Evolutionary conservation across 1,140 invertebrate genomes (phyloP).

Genomic region (Bactericera cockerelli): DNA sequence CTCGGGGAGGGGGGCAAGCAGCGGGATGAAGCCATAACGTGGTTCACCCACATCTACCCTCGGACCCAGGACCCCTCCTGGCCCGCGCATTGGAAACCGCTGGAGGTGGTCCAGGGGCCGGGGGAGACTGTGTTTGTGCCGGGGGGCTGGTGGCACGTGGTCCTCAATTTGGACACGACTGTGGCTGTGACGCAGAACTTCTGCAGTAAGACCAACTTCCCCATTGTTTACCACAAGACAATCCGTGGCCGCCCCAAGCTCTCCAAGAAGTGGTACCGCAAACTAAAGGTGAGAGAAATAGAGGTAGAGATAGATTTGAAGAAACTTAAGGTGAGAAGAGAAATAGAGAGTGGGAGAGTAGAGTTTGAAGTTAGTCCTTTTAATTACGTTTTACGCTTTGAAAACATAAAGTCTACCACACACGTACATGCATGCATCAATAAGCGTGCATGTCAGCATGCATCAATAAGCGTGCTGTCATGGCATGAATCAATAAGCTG

Average conservation of each 20-base stretch:
- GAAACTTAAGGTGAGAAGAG: too few species aligned
- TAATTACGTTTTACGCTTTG: conserved; percentile 7
- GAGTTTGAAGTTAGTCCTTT: too few species aligned
- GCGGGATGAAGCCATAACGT: conserved; percentile 93
- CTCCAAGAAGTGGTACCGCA: conserved; percentile 66
- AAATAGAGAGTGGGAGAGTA: too few species aligned
- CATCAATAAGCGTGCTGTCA: too few species aligned
- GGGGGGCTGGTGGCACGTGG: conserved; percentile 97
- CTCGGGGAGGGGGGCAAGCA: conserved; percentile 83
- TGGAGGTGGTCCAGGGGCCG: conserved; percentile 92
- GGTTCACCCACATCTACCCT: conserved; percentile 96
- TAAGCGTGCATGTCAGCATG: too few species aligned
- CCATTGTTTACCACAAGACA: conserved; percentile 96
- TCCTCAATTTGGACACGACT: conserved; percentile 88
- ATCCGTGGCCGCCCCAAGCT: conserved; percentile 87
- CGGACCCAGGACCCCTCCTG: conserved; percentile 73
- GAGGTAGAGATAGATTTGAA: too few species aligned
- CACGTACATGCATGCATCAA: too few species aligned
- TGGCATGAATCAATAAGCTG: too few species aligned
- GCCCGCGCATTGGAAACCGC: conserved; percentile 80
- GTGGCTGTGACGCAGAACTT: conserved; percentile 98
- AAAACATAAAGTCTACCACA: neutral
- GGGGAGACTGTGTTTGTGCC: conserved; percentile 98
- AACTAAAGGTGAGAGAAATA: conserved; percentile 39
- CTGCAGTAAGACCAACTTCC: conserved; percentile 89